Conservation (phyloP, 2,113 vertebrate genomes). For the Etia nguti region DNA sequence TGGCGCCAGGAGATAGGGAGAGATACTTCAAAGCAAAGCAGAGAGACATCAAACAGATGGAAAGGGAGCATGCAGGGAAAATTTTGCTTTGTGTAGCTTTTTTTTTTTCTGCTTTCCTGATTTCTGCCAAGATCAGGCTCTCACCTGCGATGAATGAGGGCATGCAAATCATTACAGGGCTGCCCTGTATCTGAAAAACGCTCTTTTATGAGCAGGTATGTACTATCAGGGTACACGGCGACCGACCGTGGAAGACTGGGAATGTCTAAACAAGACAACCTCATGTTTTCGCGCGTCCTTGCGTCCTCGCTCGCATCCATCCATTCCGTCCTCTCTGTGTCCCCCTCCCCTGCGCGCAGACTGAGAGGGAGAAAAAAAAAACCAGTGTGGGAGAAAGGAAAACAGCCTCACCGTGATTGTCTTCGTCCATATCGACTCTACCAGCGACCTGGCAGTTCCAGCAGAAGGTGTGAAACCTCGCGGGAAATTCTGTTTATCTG, state of each 20-base stretch:
- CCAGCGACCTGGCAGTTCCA: neutral
- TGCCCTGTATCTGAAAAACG: neutral
- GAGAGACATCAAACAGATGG: constrained; percentile 33
- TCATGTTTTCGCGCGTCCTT: neutral
- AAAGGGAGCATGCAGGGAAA: neutral
- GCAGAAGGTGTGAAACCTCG: constrained; percentile 14
- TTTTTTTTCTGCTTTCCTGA: neutral
- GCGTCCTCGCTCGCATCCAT: neutral
- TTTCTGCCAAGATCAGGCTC: neutral
- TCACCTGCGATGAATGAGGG: neutral
- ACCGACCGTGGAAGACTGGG: neutral
- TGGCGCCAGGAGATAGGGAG: constrained; percentile 1
- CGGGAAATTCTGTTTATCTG: neutral
- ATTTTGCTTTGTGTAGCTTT: neutral
- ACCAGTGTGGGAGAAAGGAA: neutral
- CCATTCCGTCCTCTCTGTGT: constrained; percentile 2
- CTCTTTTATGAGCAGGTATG: neutral
- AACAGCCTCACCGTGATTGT: constrained; percentile 68
- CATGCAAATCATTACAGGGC: neutral
- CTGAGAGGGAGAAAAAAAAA: neutral
- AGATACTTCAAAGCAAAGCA: constrained; percentile 45
- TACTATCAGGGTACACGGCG: neutral
- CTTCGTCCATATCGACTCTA: constrained; percentile 67
- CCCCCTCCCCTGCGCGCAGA: neutral
- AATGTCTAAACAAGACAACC: neutral